phyloP scores from a whole-genome alignment of 2,797 vertebrate species.

The Manis crassicaudata region DNA sequence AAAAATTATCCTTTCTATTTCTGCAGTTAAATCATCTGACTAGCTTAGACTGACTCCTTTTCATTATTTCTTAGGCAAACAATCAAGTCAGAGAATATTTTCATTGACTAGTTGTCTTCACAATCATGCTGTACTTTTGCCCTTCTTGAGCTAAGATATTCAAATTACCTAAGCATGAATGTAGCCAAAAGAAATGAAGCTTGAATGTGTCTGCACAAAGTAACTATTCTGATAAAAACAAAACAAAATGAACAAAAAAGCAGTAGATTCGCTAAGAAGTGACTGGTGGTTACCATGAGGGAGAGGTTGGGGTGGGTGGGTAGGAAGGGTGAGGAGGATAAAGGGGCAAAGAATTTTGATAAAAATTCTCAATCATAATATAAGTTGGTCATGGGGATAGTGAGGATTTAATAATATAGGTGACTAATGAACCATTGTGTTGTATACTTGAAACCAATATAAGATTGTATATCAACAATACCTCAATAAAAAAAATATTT shows the following conservation, averaged over 20 bases:
- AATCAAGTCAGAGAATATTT: neutral
- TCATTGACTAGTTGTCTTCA: neutral
- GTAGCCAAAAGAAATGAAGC: neutral
- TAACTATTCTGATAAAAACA: neutral
- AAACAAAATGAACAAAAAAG: no score
- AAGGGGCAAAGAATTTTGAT: no score
- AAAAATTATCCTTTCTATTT: neutral
- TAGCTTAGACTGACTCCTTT: neutral
- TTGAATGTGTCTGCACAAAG: neutral
- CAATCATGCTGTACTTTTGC: neutral
- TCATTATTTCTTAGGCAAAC: slow-evolving; percentile 35
- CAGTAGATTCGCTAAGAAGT: no score
- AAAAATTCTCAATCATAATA: no score
- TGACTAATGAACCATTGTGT: no score
- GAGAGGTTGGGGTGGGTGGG: no score
- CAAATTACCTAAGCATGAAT: neutral
- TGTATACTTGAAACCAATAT: no score
- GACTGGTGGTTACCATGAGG: no score
- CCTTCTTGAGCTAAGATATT: neutral
- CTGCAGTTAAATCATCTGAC: neutral
- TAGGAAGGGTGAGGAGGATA: no score
- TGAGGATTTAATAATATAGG: no score
- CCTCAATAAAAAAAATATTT: neutral
- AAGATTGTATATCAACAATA: no score
- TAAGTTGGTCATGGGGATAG: no score